These are phyloP conservation scores for Apantesis nais DNA, from an alignment of 2,888 invertebrate species.

Conservation along the genomic window DNA sequence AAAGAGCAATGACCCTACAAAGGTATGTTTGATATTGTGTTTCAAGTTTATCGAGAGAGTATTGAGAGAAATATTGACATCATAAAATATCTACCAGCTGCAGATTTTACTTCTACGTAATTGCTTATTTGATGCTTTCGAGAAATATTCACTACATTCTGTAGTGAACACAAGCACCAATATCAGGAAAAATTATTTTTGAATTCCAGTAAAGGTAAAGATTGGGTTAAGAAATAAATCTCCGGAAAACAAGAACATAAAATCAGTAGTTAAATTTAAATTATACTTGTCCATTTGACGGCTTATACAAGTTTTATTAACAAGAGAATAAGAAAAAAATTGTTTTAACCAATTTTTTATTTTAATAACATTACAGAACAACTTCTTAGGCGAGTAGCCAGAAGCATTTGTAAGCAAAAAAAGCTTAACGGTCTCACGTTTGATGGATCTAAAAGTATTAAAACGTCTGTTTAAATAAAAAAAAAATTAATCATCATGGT, in stretches of 20 bases:
- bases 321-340: no score
- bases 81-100: neutral
- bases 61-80: neutral
- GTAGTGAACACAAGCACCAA: neutral
- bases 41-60: slow-evolving; percentile 35
- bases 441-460: no score
- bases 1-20: slow-evolving; percentile 68
- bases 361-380: no score
- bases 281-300: no score
- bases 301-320: no score
- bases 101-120: neutral
- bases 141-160: neutral
- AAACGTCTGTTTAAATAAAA: no score
- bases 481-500: neutral
- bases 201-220: neutral
- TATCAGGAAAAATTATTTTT: neutral
- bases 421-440: no score
- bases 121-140: neutral
- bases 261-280: no score
- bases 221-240: neutral
- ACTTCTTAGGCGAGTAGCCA: no score
- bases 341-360: no score
- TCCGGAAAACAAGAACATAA: neutral
- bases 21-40: slow-evolving; percentile 60
- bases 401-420: no score